A percentile compares a stretch with the other conserved stretches of the same genome.
Conservation (phyloP, 2,113 vertebrate genomes). For the Struthio camelus region DNA sequence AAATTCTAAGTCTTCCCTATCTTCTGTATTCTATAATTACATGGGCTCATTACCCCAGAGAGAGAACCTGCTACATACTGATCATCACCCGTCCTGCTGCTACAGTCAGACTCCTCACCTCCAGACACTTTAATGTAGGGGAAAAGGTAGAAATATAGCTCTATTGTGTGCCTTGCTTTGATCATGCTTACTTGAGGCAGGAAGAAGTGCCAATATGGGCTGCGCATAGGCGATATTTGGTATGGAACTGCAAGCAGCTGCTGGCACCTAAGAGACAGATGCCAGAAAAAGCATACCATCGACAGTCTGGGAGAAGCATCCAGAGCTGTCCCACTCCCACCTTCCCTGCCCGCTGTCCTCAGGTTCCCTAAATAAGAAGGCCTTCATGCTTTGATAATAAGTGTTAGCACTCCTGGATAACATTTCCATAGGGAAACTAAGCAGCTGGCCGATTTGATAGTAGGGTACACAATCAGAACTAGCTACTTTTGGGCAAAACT, state of each 20-base stretch:
- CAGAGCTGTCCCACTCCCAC: not conserved
- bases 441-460: not conserved
- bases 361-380: not conserved
- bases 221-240: rapidly evolving
- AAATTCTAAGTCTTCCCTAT: not conserved
- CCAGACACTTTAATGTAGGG: not conserved
- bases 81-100: not conserved
- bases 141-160: not conserved
- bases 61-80: not conserved
- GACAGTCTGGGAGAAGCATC: not conserved
- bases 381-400: not conserved
- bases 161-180: not conserved
- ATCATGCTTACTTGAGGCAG: not conserved
- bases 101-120: not conserved
- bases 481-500: not conserved
- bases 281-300: rapidly evolving
- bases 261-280: not conserved
- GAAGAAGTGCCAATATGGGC: not conserved
- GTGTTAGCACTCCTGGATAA: not conserved
- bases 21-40: not conserved
- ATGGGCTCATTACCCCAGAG: not conserved
- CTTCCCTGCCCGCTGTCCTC: not conserved
- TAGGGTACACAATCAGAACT: not conserved
- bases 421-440: not conserved
- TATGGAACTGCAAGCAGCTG: not conserved